These are phyloP conservation scores for Drosophila quadrilineata DNA, from an alignment of 1,140 invertebrate species.

Conservation along the genomic window DNA sequence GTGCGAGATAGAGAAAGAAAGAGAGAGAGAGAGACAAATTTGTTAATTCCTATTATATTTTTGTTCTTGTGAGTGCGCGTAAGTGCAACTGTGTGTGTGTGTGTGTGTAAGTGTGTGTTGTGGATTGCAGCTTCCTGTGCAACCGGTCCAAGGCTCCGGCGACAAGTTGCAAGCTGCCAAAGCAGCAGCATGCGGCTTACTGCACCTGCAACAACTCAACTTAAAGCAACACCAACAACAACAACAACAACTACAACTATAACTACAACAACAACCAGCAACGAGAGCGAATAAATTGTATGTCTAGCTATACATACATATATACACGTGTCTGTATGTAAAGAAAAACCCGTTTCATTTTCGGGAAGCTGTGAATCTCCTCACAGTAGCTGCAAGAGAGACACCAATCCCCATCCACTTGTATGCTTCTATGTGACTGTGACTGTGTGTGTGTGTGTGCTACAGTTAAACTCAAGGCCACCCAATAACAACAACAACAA, in stretches of 20 bases:
- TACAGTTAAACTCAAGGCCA: slow-evolving; percentile 27
- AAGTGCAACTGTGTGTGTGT: slow-evolving; percentile 15
- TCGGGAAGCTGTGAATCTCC: slow-evolving; percentile 40
- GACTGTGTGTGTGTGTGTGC: slow-evolving; percentile 3
- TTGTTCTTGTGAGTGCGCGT: slow-evolving; percentile 33
- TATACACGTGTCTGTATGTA: too few relatives aligned
- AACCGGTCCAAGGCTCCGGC: slow-evolving; percentile 54
- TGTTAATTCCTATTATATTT: slow-evolving; percentile 23
- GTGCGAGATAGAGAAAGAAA: slow-evolving; percentile 4
- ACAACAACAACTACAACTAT: not conserved
- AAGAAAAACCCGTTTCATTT: slow-evolving; percentile 31
- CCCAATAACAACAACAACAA: slow-evolving; percentile 40
- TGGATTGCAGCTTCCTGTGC: slow-evolving; percentile 47
- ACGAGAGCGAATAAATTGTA: too few relatives aligned
- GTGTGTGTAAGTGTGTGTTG: slow-evolving; percentile 13
- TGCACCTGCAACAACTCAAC: slow-evolving; percentile 51
- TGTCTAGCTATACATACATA: too few relatives aligned
- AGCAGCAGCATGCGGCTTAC: slow-evolving; percentile 8
- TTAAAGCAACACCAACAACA: slow-evolving; percentile 2
- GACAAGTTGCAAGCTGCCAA: slow-evolving; percentile 27
- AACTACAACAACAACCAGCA: not conserved
- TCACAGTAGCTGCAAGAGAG: not conserved
- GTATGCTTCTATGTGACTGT: not conserved
- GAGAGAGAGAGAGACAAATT: slow-evolving; percentile 15
- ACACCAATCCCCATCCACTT: not conserved